Evolutionary conservation across 1,140 invertebrate genomes (phyloP).

Genomic region (Apis florea): DNA sequence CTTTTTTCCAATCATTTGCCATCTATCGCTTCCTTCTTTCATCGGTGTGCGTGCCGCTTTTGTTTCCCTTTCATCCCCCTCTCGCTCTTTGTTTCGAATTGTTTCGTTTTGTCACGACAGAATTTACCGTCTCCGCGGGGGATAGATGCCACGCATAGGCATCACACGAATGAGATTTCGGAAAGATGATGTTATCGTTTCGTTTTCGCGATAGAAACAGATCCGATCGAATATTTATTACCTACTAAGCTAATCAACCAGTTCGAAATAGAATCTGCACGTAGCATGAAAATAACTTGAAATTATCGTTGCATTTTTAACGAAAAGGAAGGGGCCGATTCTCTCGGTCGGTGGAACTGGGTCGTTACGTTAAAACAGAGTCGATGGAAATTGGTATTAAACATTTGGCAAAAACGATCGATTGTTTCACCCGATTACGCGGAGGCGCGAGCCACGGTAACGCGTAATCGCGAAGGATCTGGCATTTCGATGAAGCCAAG

Average conservation of each 20-base stretch:
- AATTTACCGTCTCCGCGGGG: conserved; percentile 13
- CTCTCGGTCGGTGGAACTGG: conserved; percentile 39
- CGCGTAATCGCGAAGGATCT: background rate
- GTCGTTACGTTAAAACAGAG: conserved; percentile 53
- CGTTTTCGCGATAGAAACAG: background rate
- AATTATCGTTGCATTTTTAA: background rate
- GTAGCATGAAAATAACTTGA: conserved; percentile 6
- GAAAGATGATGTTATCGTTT: background rate
- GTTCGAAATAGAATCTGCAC: conserved; percentile 8
- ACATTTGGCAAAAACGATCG: conserved; percentile 23
- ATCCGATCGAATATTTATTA: conserved; percentile 6
- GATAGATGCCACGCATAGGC: background rate
- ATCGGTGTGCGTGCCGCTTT: conserved; percentile 14
- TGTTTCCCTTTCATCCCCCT: conserved; percentile 7
- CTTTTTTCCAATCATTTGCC: conserved; percentile 49
- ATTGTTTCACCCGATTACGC: conserved; percentile 4
- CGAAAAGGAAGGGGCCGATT: conserved; percentile 3
- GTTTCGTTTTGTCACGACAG: conserved; percentile 21
- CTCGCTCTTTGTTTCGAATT: background rate
- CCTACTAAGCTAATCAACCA: too few relatives aligned
- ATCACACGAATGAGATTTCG: background rate
- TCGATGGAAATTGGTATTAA: conserved; percentile 37
- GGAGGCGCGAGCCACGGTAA: background rate
- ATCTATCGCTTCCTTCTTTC: conserved; percentile 28
- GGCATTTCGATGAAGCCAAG: background rate